A percentile compares a stretch with the other conserved stretches of the same genome.
Evolutionary conservation across 2,113 vertebrate genomes (phyloP).

Genomic region (Sprattus sprattus): DNA sequence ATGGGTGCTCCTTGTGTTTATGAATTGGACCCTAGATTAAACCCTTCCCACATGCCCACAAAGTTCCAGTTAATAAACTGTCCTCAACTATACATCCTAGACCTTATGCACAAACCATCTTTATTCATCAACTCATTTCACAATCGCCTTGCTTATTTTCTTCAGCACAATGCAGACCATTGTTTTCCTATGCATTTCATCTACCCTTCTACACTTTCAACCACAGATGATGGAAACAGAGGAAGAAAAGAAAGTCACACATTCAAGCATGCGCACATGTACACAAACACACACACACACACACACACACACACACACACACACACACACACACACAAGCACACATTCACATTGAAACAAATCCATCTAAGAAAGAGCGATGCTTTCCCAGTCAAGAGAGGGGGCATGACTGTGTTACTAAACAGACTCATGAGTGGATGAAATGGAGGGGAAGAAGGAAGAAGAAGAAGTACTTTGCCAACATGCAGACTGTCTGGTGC

Average conservation of each 20-base stretch:
- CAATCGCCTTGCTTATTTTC: too few relatives aligned
- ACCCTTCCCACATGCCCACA: background rate
- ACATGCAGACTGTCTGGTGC: slow-evolving; percentile 49
- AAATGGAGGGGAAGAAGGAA: background rate
- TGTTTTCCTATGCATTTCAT: too few relatives aligned
- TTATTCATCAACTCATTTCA: too few relatives aligned
- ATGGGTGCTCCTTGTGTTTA: background rate
- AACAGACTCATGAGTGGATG: slow-evolving; percentile 57
- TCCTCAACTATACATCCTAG: too few relatives aligned
- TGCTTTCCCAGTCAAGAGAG: slow-evolving; percentile 59
- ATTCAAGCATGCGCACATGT: background rate
- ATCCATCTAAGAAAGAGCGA: slow-evolving; percentile 51
- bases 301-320: background rate
- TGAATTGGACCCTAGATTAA: background rate
- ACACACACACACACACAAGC: slow-evolving; percentile 19
- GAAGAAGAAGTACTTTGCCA: slow-evolving; percentile 5
- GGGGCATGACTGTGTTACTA: slow-evolving; percentile 66
- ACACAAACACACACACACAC: background rate
- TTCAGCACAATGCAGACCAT: too few relatives aligned
- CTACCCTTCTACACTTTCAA: too few relatives aligned
- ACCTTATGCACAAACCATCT: too few relatives aligned
- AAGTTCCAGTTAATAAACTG: background rate
- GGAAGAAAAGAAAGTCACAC: background rate
- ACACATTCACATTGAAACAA: background rate
- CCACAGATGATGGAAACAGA: too few relatives aligned